These are phyloP conservation scores for Cepaea hortensis DNA, from an alignment of 2,888 invertebrate species.

Conservation along the genomic window DNA sequence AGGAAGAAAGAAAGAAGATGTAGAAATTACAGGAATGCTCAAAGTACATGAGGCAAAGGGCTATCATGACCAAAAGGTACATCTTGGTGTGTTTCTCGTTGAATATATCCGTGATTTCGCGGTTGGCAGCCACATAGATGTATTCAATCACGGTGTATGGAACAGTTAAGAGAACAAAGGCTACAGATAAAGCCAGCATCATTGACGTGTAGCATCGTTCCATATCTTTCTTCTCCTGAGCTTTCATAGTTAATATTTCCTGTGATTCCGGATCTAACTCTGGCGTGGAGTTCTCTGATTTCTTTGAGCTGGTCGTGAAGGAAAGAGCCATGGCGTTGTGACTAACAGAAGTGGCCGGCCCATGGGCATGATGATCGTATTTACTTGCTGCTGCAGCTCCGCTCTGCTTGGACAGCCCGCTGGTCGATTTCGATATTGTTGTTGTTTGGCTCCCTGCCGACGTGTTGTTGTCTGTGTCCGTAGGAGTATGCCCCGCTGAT, in stretches of 20 bases:
- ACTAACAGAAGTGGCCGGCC: background rate
- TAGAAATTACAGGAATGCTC: constrained; percentile 39
- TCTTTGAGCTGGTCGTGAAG: background rate
- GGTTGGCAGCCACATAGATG: constrained; percentile 16
- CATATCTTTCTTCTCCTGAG: constrained; percentile 27
- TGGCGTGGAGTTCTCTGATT: background rate
- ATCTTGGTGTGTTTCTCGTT: constrained; percentile 25
- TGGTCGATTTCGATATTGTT: constrained; percentile 7
- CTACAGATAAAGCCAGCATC: constrained; percentile 15
- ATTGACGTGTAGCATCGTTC: constrained; percentile 27
- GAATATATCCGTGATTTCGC: constrained; percentile 6
- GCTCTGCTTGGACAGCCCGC: constrained; percentile 33
- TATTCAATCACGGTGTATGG: constrained; percentile 24
- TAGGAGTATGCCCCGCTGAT: background rate
- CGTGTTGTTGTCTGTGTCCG: background rate
- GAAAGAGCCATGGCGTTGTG: background rate
- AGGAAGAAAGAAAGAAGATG: constrained; percentile 33
- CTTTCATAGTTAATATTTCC: constrained; percentile 27
- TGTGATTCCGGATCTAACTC: constrained; percentile 1
- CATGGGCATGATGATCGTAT: background rate
- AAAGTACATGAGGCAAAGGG: constrained; percentile 21
- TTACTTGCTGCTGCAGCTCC: background rate
- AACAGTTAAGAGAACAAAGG: constrained; percentile 11
- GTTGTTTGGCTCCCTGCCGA: background rate
- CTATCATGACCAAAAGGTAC: constrained; percentile 23